Percentiles rank a stretch among this genome's conserved stretches.
Evolutionary conservation across 2,113 vertebrate species (phyloP).

Genomic region (Hipposideros armiger): DNA sequence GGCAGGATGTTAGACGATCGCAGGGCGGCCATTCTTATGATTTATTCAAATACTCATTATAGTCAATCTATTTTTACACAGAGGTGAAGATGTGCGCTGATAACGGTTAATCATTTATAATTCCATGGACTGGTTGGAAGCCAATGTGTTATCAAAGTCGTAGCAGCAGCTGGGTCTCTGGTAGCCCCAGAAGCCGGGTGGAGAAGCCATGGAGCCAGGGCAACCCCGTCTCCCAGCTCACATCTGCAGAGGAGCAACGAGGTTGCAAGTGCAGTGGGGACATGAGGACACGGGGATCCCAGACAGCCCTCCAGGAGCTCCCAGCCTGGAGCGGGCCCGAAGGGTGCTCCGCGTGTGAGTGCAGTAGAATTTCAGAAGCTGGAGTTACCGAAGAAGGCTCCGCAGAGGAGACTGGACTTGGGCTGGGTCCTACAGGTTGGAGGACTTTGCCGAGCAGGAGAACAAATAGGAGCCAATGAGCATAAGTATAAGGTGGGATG

Average conservation of each 20-base stretch:
- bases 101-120: constrained; percentile 85
- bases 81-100: constrained; percentile 81
- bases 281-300: not conserved
- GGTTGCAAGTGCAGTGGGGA: not conserved
- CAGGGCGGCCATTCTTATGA: constrained; percentile 82
- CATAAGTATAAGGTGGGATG: too few relatives aligned
- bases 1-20: constrained; percentile 78
- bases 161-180: not conserved
- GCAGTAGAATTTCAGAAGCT: not conserved
- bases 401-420: not conserved
- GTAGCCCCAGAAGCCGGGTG: not conserved
- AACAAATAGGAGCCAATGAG: not conserved
- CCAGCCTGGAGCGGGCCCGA: not conserved
- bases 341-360: fast-evolving
- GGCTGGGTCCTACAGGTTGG: not conserved
- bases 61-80: constrained; percentile 86
- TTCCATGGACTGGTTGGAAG: constrained; percentile 76
- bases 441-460: not conserved
- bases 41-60: constrained; percentile 85
- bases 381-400: not conserved
- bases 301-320: not conserved
- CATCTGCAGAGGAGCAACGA: not conserved
- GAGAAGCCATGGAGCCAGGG: not conserved
- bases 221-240: not conserved
- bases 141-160: constrained; percentile 73